Conservation (phyloP, 2,797 vertebrate genomes). For the Arnoldichthys spilopterus region DNA sequence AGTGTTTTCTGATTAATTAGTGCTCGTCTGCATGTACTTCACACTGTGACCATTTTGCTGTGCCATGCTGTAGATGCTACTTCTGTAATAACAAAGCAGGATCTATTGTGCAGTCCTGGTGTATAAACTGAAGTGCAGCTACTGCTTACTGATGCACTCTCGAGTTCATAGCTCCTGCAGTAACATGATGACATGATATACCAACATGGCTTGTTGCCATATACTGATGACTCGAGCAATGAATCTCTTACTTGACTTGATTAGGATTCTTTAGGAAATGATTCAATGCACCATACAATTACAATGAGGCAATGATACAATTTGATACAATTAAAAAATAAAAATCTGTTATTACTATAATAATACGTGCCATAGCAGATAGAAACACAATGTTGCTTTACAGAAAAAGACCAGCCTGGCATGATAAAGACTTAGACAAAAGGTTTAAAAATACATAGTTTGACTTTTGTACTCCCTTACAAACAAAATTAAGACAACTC, state of each 20-base stretch:
- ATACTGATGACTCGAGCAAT: too few species aligned
- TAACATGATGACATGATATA: background rate
- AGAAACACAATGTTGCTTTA: too few species aligned
- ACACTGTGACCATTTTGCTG: conserved; percentile 13
- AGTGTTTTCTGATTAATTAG: conserved; percentile 12
- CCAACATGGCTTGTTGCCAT: background rate
- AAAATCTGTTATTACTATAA: too few species aligned
- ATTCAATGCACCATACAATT: too few species aligned
- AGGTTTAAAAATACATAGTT: too few species aligned
- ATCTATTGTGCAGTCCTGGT: background rate
- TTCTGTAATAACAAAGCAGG: conserved; percentile 7
- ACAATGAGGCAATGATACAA: too few species aligned
- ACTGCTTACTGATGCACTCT: conserved; percentile 8
- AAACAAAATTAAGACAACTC: background rate
- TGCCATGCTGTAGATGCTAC: conserved; percentile 15
- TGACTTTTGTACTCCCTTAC: background rate
- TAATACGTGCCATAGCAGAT: too few species aligned
- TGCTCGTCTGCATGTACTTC: conserved; percentile 25
- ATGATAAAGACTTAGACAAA: too few species aligned
- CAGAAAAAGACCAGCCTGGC: too few species aligned
- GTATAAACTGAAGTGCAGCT: conserved; percentile 2
- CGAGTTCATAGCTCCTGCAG: background rate
- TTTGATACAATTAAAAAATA: too few species aligned
- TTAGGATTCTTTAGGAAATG: too few species aligned
- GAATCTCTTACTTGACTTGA: too few species aligned